A percentile compares a stretch with the other conserved stretches of the same genome.
phyloP scores from a whole-genome alignment of 2,797 vertebrate genomes.

The Danio choprae region DNA sequence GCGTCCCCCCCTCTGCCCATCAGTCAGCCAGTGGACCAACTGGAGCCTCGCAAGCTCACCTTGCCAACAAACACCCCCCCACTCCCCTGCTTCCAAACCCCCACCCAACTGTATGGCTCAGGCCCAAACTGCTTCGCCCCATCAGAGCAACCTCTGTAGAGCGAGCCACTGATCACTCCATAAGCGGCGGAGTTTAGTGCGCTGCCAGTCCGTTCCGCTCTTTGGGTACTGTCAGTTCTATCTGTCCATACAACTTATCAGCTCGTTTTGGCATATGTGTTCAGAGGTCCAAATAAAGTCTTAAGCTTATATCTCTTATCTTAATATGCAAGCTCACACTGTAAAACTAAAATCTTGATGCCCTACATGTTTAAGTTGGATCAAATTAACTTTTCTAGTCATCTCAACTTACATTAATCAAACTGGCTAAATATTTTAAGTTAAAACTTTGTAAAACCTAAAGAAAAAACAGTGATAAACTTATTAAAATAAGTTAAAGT shows the following conservation, averaged over 20 bases:
- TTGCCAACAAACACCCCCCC: conserved; percentile 59
- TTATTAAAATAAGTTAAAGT: too few relatives aligned
- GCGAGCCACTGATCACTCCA: conserved; percentile 51
- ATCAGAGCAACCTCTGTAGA: conserved; percentile 60
- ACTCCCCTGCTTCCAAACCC: conserved; percentile 32
- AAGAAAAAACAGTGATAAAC: too few relatives aligned
- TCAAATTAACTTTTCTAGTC: too few relatives aligned
- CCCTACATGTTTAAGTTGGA: too few relatives aligned
- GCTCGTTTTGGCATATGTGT: neutral
- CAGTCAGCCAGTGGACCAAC: conserved; percentile 78
- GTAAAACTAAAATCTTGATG: too few relatives aligned
- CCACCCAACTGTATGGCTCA: conserved; percentile 51
- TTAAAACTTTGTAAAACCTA: too few relatives aligned
- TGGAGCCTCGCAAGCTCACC: conserved; percentile 68
- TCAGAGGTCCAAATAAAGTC: neutral
- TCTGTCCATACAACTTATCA: too few relatives aligned
- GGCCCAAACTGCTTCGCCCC: conserved; percentile 59
- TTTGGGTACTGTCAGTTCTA: too few relatives aligned
- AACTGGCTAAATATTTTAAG: too few relatives aligned
- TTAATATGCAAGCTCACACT: too few relatives aligned
- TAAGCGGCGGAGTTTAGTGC: neutral
- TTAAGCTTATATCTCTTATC: too few relatives aligned
- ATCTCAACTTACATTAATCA: too few relatives aligned
- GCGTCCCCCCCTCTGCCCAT: conserved; percentile 63
- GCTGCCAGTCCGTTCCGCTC: neutral